These are phyloP conservation scores for Calliphora vicina DNA, from an alignment of 1,140 invertebrate species.

Conservation along the genomic window DNA sequence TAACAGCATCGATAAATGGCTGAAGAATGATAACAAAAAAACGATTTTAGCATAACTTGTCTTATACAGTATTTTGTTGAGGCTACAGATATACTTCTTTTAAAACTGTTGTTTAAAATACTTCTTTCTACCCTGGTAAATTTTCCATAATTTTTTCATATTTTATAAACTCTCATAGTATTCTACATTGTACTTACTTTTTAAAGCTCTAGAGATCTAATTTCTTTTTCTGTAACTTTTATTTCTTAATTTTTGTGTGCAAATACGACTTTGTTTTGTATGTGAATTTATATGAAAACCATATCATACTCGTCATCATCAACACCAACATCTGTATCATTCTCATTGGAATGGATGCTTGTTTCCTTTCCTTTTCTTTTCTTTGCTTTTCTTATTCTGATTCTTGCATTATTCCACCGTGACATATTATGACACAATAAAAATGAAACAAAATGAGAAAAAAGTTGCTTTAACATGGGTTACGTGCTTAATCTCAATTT, in stretches of 20 bases:
- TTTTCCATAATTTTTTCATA: not conserved
- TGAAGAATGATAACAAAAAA: no score
- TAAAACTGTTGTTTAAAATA: no score
- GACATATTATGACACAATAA: conserved; percentile 2
- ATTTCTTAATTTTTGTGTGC: not conserved
- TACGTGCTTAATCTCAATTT: conserved; percentile 32
- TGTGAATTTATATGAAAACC: not conserved
- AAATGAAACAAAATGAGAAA: not conserved
- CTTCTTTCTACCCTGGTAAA: no score
- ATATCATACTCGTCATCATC: not conserved
- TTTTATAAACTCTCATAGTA: not conserved
- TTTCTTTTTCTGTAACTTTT: not conserved
- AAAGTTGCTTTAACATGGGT: conserved; percentile 10
- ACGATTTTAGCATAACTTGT: no score
- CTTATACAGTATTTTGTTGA: no score
- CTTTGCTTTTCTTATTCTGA: not conserved
- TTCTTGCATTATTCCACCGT: not conserved
- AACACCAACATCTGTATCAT: not conserved
- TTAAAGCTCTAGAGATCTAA: not conserved
- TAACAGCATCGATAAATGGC: no score
- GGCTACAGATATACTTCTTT: no score
- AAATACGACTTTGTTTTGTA: not conserved
- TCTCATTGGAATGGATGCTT: no score
- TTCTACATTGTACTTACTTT: not conserved
- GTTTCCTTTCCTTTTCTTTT: not conserved